Conservation (phyloP, 2,113 vertebrate genomes). For the Elanus axillaris region DNA sequence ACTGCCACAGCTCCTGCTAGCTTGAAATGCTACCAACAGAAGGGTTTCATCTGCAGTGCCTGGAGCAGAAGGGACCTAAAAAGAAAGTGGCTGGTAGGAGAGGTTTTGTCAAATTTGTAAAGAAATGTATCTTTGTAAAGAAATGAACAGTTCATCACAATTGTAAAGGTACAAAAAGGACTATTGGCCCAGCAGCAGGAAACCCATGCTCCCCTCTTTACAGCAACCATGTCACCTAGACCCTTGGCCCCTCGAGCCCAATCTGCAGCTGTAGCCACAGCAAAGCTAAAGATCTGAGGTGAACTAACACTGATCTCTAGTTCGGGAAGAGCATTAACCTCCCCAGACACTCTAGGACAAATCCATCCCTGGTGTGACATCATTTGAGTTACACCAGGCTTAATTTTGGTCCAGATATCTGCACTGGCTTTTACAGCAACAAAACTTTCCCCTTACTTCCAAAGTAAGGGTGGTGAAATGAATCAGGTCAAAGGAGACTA, state of each 20-base stretch:
- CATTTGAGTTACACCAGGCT: background rate
- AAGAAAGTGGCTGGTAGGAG: background rate
- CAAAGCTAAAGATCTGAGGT: background rate
- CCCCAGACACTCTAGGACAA: background rate
- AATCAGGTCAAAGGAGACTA: conserved; percentile 16
- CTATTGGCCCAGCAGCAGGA: background rate
- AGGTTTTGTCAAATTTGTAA: background rate
- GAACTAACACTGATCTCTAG: background rate
- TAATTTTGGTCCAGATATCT: background rate
- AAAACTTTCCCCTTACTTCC: background rate
- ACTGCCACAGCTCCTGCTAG: background rate
- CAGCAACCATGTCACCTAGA: background rate
- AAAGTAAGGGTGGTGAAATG: background rate
- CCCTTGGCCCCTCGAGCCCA: background rate
- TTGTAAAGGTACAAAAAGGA: background rate
- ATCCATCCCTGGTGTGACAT: background rate
- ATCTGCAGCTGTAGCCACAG: background rate
- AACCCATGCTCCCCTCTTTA: background rate
- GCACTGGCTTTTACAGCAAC: background rate
- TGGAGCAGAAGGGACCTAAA: background rate
- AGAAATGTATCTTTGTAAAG: background rate
- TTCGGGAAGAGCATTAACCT: background rate
- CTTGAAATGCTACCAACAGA: background rate
- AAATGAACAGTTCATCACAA: background rate
- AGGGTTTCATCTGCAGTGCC: background rate